Conservation (phyloP, 2,888 invertebrate species). For the Diarsia rubi region DNA sequence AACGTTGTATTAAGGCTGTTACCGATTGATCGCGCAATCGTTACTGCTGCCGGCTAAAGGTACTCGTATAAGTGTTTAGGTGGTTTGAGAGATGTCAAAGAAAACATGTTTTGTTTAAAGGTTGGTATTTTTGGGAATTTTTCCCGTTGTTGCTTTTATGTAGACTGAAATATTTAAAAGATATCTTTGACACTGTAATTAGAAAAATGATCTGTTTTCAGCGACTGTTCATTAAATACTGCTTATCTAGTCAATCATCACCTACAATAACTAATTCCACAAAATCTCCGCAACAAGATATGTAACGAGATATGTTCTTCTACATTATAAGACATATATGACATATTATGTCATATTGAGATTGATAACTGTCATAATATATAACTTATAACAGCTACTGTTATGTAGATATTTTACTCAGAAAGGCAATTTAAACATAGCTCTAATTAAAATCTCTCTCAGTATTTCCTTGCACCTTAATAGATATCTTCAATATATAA, state of each 20-base stretch:
- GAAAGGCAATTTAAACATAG: neutral
- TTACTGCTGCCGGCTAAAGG: neutral
- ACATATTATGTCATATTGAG: too few relatives aligned
- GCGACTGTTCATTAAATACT: neutral
- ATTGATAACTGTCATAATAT: neutral
- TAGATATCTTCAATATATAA: constrained; percentile 32
- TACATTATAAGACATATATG: too few relatives aligned
- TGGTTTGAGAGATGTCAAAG: constrained; percentile 4
- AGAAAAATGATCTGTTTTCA: neutral
- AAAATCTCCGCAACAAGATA: neutral
- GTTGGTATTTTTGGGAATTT: neutral
- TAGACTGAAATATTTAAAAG: neutral
- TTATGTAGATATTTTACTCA: neutral
- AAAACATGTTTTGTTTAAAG: neutral
- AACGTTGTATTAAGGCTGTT: constrained; percentile 24
- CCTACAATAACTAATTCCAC: neutral
- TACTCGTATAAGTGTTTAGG: constrained; percentile 8
- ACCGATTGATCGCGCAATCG: constrained; percentile 34
- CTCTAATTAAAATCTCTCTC: constrained; percentile 1
- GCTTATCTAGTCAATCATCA: neutral
- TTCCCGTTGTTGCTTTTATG: neutral
- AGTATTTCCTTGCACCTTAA: constrained; percentile 20
- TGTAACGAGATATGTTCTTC: neutral
- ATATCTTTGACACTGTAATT: neutral
- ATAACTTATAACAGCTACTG: neutral